Conservation (phyloP, 1,140 invertebrate species). For the Cephus cinctus region DNA sequence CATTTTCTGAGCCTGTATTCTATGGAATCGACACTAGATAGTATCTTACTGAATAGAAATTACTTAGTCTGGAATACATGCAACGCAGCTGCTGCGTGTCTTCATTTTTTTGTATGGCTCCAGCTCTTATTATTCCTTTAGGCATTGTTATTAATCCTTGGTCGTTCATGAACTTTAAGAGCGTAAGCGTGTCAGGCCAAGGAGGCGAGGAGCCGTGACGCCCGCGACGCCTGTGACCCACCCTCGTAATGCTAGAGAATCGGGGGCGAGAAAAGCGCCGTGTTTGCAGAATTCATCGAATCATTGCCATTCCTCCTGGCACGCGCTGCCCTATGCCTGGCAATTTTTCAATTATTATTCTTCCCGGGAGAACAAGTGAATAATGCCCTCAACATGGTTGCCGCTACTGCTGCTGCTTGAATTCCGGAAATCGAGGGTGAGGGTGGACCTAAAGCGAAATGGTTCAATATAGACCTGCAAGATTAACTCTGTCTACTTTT, state of each 20-base stretch:
- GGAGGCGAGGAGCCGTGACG: slow-evolving; percentile 25
- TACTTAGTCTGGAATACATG: too few species aligned
- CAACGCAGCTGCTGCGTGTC: too few species aligned
- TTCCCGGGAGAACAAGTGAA: slow-evolving; percentile 26
- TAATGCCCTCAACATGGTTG: slow-evolving; percentile 23
- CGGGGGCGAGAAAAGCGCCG: slow-evolving; percentile 36
- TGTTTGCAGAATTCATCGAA: slow-evolving; percentile 50
- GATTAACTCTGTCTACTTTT: too few species aligned
- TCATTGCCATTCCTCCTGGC: slow-evolving; percentile 45
- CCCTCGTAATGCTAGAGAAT: not conserved
- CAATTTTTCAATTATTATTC: slow-evolving; percentile 39
- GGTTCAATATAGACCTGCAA: too few species aligned
- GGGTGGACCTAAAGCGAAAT: too few species aligned
- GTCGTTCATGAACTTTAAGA: slow-evolving; percentile 32
- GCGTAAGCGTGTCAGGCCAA: slow-evolving; percentile 43
- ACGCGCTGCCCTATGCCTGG: slow-evolving; percentile 28
- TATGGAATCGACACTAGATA: too few species aligned
- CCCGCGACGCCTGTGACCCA: slow-evolving; percentile 1
- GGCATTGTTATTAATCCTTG: slow-evolving; percentile 43
- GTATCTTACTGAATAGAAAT: too few species aligned
- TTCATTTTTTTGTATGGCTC: too few species aligned
- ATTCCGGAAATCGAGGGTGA: too few species aligned
- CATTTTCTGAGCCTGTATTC: too few species aligned
- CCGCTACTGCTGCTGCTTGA: too few species aligned
- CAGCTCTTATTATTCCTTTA: slow-evolving; percentile 4